These are phyloP conservation scores for Actinernus sp. DNA, from an alignment of 92 coral and sea anemone genomes.

Conservation along the genomic window DNA sequence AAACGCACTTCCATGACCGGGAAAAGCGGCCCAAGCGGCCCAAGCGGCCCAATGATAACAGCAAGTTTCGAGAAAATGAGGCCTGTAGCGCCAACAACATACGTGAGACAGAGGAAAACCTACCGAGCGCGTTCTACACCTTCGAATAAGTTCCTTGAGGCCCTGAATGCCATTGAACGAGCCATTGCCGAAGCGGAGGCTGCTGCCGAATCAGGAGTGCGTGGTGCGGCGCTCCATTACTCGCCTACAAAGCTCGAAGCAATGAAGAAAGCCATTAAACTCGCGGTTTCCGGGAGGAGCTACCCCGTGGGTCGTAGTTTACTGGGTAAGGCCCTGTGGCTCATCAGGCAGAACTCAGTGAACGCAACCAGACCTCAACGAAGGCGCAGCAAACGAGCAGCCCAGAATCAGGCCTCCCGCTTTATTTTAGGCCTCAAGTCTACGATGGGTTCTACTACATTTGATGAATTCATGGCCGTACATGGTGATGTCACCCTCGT, in stretches of 20 bases:
- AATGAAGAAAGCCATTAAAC: slow-evolving; percentile 12
- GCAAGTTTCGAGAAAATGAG: too few species aligned
- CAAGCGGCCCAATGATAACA: not conserved
- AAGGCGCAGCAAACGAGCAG: slow-evolving; percentile 51
- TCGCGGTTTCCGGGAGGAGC: slow-evolving; percentile 42
- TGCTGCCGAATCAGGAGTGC: slow-evolving; percentile 12
- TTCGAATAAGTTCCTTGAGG: slow-evolving; percentile 80
- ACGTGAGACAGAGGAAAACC: slow-evolving; percentile 38
- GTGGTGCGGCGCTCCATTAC: slow-evolving; percentile 1
- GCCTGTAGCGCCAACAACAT: slow-evolving; percentile 5
- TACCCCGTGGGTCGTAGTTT: slow-evolving; percentile 46
- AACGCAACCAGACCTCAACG: not conserved
- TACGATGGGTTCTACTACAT: slow-evolving; percentile 54
- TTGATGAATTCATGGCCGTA: slow-evolving; percentile 86
- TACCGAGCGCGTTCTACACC: slow-evolving; percentile 69
- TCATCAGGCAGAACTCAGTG: slow-evolving; percentile 11
- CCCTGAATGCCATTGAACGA: slow-evolving; percentile 79
- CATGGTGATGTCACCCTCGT: slow-evolving; percentile 91
- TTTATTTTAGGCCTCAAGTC: slow-evolving; percentile 67
- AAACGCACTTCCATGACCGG: not conserved
- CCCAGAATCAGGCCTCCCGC: slow-evolving; percentile 48
- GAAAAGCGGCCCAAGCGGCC: not conserved
- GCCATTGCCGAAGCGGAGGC: slow-evolving; percentile 74
- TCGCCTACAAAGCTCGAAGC: not conserved
- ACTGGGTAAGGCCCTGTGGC: slow-evolving; percentile 56